These are phyloP conservation scores for Aphaenogaster floridana DNA, from an alignment of 1,140 invertebrate genomes.

Conservation along the genomic window DNA sequence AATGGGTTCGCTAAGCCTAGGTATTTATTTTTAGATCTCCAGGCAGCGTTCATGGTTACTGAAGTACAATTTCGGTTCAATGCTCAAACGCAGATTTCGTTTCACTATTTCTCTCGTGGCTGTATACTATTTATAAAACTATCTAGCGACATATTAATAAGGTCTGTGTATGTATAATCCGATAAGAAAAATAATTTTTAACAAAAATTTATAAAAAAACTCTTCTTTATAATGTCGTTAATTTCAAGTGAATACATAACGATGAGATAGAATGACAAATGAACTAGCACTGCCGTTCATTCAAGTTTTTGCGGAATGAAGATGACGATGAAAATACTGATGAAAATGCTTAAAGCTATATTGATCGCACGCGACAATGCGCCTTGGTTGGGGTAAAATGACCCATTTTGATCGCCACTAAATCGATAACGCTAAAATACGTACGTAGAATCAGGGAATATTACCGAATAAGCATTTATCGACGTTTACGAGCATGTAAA, in stretches of 20 bases:
- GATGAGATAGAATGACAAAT: background rate
- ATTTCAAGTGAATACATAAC: background rate
- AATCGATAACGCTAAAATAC: slow-evolving; percentile 59
- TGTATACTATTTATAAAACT: background rate
- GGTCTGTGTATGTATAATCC: background rate
- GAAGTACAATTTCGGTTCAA: slow-evolving; percentile 41
- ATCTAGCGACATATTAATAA: too few species aligned
- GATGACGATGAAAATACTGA: slow-evolving; percentile 36
- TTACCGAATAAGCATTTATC: slow-evolving; percentile 44
- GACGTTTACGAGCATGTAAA: slow-evolving; percentile 24
- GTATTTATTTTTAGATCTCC: slow-evolving; percentile 50
- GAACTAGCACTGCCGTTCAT: background rate
- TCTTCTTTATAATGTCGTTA: background rate
- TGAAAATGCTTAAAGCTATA: slow-evolving; percentile 47
- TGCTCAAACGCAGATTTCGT: slow-evolving; percentile 13
- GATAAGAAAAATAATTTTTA: background rate
- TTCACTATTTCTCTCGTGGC: background rate
- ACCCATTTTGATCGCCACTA: slow-evolving; percentile 54
- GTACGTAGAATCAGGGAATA: slow-evolving; percentile 30
- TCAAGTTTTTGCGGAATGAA: slow-evolving; percentile 31
- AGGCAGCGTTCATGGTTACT: slow-evolving; percentile 43
- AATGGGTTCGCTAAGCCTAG: slow-evolving; percentile 33
- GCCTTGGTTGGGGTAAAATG: slow-evolving; percentile 33
- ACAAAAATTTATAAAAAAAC: background rate
- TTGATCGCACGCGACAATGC: slow-evolving; percentile 26